Evolutionary conservation across 2,888 invertebrate genomes (phyloP).

Genomic region (Hydroisotoma schaefferi): DNA sequence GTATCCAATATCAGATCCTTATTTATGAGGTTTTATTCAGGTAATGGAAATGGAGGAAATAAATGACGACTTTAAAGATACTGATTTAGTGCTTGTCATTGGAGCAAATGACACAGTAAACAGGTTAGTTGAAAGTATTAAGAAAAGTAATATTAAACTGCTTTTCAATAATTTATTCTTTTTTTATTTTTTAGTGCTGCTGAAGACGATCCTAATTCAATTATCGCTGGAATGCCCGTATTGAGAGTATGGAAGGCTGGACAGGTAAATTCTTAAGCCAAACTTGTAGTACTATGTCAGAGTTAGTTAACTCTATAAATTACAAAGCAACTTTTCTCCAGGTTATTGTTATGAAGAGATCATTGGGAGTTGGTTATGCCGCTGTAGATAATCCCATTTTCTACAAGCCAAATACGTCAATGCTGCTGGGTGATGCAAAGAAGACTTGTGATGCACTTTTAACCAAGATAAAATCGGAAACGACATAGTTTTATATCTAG

Average conservation of each 20-base stretch:
- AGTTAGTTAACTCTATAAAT: not conserved
- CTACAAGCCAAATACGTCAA: conserved; percentile 80
- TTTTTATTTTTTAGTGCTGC: conserved; percentile 63
- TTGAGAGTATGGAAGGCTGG: conserved; percentile 82
- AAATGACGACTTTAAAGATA: conserved; percentile 78
- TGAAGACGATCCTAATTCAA: conserved; percentile 83
- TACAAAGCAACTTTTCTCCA: conserved; percentile 51
- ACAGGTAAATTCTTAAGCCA: conserved; percentile 53
- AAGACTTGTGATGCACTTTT: conserved; percentile 82
- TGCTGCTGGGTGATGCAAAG: conserved; percentile 88
- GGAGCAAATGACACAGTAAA: conserved; percentile 90
- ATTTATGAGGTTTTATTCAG: no score
- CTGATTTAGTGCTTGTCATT: conserved; percentile 80
- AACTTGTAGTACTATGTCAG: conserved; percentile 54
- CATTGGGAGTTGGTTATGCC: conserved; percentile 82
- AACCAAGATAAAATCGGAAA: conserved; percentile 58
- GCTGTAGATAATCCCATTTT: conserved; percentile 87
- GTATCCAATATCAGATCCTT: no score
- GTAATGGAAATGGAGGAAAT: conserved; percentile 91
- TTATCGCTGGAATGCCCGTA: conserved; percentile 90
- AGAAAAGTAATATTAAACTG: no score
- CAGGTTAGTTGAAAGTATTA: no score
- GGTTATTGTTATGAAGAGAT: conserved; percentile 76
- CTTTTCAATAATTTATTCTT: conserved; percentile 5
- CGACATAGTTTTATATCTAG: conserved; percentile 5